A percentile compares a stretch with the other conserved stretches of the same genome.
Evolutionary conservation across 2,113 vertebrate genomes (phyloP).

Genomic region (Osmerus mordax): DNA sequence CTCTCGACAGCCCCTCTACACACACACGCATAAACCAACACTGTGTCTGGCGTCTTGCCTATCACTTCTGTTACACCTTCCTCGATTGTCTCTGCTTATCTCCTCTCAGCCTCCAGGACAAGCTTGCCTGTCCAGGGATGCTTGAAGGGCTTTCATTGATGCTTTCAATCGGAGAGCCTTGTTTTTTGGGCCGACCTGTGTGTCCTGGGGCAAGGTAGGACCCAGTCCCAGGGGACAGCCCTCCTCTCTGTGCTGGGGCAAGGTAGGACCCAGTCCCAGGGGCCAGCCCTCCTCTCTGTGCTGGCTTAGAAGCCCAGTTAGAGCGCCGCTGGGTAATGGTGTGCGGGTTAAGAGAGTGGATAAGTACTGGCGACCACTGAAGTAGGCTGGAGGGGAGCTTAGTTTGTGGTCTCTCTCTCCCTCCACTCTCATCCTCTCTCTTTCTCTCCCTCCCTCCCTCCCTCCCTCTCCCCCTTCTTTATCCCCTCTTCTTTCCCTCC

Average conservation of each 20-base stretch:
- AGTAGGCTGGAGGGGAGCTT: conserved; percentile 11
- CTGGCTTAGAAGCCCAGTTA: background rate
- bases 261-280: background rate
- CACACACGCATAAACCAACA: background rate
- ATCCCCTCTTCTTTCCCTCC: background rate
- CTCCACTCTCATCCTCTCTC: too few relatives aligned
- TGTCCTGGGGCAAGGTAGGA: background rate
- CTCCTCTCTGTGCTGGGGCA: background rate
- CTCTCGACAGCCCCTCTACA: conserved; percentile 13
- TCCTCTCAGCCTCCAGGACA: conserved; percentile 11
- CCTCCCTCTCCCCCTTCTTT: background rate
- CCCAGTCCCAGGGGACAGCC: background rate
- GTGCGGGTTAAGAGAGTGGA: conserved; percentile 10
- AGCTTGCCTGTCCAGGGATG: conserved; percentile 19
- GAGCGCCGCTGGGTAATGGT: background rate
- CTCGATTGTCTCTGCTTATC: conserved; percentile 44
- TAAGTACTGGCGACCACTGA: conserved; percentile 6
- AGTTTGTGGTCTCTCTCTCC: background rate
- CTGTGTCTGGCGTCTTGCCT: conserved; percentile 23
- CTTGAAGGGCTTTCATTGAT: conserved; percentile 22
- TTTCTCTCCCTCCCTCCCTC: background rate
- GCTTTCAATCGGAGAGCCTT: conserved; percentile 18
- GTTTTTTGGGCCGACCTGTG: conserved; percentile 14
- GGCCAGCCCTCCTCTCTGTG: background rate
- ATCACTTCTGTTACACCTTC: conserved; percentile 33